These are phyloP conservation scores for Nothobranchius furzeri DNA, from an alignment of 2,113 vertebrate species.

Conservation along the genomic window DNA sequence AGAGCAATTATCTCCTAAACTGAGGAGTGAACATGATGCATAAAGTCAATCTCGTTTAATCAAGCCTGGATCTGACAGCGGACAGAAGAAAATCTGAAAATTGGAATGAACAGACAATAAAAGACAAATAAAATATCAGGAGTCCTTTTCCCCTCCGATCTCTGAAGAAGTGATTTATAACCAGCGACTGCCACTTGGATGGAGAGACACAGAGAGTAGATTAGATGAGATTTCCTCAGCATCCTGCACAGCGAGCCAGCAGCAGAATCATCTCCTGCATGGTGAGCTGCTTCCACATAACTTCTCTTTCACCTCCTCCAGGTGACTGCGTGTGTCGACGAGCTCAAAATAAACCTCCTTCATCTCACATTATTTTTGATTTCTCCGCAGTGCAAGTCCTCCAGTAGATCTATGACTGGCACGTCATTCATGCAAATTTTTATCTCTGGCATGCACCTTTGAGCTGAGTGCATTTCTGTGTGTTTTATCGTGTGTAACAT, in stretches of 20 bases:
- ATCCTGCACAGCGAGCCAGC: constrained; percentile 15
- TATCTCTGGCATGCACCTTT: background rate
- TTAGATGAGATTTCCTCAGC: constrained; percentile 36
- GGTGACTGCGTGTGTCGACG: constrained; percentile 15
- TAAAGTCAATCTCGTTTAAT: constrained; percentile 26
- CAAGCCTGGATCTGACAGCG: constrained; percentile 9
- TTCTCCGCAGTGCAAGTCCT: background rate
- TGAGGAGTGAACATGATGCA: background rate
- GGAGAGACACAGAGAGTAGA: constrained; percentile 22
- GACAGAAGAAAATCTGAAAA: constrained; percentile 2
- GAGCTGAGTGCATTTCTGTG: background rate
- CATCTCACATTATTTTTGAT: constrained; percentile 15
- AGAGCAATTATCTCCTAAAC: too few species aligned
- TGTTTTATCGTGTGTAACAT: constrained; percentile 7
- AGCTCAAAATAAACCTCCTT: constrained; percentile 9
- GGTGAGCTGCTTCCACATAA: constrained; percentile 30
- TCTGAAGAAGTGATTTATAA: constrained; percentile 20
- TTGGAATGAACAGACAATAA: background rate
- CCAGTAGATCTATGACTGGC: constrained; percentile 6
- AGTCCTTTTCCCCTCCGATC: background rate
- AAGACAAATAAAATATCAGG: constrained; percentile 18
- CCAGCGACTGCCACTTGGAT: constrained; percentile 7
- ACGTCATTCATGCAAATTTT: constrained; percentile 11
- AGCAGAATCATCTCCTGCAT: constrained; percentile 20
- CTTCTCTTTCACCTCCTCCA: constrained; percentile 23